Evolutionary conservation across 2,113 vertebrate species (phyloP), one percentile per base, ranked within the genome.

Genomic region (Delphinapterus leucas): DNA sequence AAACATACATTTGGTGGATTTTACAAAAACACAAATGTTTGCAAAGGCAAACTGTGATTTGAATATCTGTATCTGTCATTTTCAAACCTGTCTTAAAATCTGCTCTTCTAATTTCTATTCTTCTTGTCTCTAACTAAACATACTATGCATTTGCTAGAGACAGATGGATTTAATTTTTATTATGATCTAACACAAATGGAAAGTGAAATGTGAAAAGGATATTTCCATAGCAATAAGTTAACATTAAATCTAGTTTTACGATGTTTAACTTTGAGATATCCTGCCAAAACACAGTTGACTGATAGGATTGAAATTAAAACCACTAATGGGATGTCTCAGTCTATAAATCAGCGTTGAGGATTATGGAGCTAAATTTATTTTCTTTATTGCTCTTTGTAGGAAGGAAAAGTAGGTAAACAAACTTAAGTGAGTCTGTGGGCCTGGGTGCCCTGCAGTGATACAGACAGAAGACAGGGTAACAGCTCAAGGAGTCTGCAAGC

Each of bases 171-270:
- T 93, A 68, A 95, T 95, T 92, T 97, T 94, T 87, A 90, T 97
- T 79, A 94, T 87, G 74, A 38, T 89, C 36, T n/a, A 84, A 79
- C 21, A 61, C 68, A 95, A 87, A 93, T 73, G 76, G 86, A 90
- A 93, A 97, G 68, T 76, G 83, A 95, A 97, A 92, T 93, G 89
- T 60, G 96, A 83, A 92, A 96, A 95, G 79, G 79, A 61, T 95
- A 65, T 89, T 88, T 96, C 68, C 91, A 91, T 20, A 89, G 73
- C 89, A 94, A 79, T 89, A 95, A 93, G 68, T 89, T 97, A 88
- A 87, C 92, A 80, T 97, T 77, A 96, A 95, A 71, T 74, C 83
- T 79, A 91, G 38, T 81, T 97, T 97, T 97, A 97, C 95, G 79
- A 87, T 97, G 92, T 95, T 97, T 97, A 95, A 77, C 85, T 95